Evolutionary conservation across 2,797 vertebrate species (phyloP).

Genomic region (Girardinus metallicus): DNA sequence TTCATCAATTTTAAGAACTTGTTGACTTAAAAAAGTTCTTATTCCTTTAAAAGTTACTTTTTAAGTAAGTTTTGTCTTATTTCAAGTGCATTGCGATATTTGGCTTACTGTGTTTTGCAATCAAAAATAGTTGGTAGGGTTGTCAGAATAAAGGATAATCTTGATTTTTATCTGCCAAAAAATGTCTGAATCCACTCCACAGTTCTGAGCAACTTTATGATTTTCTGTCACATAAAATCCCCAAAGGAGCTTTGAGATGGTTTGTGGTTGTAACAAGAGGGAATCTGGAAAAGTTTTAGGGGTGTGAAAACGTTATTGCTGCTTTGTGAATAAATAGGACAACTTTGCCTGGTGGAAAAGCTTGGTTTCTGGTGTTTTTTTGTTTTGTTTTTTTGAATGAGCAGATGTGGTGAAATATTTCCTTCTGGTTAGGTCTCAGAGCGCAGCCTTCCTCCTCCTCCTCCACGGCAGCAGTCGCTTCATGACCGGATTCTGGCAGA

Average conservation of each 20-base stretch:
- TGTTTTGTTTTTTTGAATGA: neutral
- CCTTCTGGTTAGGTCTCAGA: constrained; percentile 84
- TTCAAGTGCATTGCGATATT: too few relatives aligned
- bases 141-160: too few relatives aligned
- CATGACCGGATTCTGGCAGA: constrained; percentile 92
- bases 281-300: neutral
- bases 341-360: neutral
- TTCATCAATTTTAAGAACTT: too few relatives aligned
- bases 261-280: neutral
- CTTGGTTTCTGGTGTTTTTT: neutral
- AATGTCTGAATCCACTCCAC: neutral
- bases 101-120: too few relatives aligned
- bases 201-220: neutral
- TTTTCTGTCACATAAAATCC: neutral
- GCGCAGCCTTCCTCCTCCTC: constrained; percentile 87
- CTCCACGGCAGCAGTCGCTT: constrained; percentile 85
- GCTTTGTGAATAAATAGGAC: neutral
- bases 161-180: neutral
- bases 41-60: too few relatives aligned
- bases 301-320: neutral
- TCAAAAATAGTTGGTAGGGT: too few relatives aligned
- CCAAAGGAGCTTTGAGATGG: neutral
- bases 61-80: too few relatives aligned
- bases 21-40: too few relatives aligned
- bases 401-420: neutral